Base-by-base conservation (phyloP, 2,113 vertebrate species). In the Dicerorhinus sumatrensis region DNA sequence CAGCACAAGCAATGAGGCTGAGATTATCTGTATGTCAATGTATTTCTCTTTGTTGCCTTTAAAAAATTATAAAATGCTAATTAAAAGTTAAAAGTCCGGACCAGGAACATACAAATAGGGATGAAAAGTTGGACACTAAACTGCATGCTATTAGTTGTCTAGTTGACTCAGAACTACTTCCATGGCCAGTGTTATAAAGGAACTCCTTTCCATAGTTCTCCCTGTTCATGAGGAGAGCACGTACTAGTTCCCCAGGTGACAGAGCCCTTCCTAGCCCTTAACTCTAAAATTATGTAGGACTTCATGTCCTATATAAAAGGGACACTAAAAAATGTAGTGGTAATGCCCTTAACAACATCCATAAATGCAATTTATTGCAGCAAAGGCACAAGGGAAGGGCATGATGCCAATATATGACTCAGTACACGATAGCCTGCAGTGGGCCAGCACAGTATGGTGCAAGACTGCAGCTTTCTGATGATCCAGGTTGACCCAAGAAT, bases 381-480 rank as follows among this genome's bases (percentile, higher is more conserved):
- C 18, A 16, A 63, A 18, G 63, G 70, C 63, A 56, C 70, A 81
- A 58, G 36, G 6, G 63, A 84, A 73, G 84, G 46, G 39, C 18
- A 10, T 8, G 60, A 10, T 60, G 54, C 92, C 81, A 87, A 6
- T 29, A 6, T 2, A 2, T 46, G 67, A 42, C 84, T 76, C 51
- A 67, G 46, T 75, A 17, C 73, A 77, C 80, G 63, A 14, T 13
- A 29, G 51, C 88, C 46, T 85, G 60, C 84, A 56, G 21, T 56
- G 36, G 76, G 46, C 31, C 14, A 18, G 1, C n/a, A 51, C 46
- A n/a, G 0, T 14, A 0, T 16, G 33, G 46, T 36, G 39, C 21
- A 7, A 75, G 72, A 58, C 70, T 33, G 12, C 63, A 36, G 76
- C 85, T 88, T 70, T 51, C 85, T 76, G 31, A n/a, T 75, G 31